Percentiles rank a stretch among this genome's conserved stretches.
These are phyloP conservation scores for Desoria tigrina DNA, from an alignment of 2,888 invertebrate species.

Conservation along the genomic window DNA sequence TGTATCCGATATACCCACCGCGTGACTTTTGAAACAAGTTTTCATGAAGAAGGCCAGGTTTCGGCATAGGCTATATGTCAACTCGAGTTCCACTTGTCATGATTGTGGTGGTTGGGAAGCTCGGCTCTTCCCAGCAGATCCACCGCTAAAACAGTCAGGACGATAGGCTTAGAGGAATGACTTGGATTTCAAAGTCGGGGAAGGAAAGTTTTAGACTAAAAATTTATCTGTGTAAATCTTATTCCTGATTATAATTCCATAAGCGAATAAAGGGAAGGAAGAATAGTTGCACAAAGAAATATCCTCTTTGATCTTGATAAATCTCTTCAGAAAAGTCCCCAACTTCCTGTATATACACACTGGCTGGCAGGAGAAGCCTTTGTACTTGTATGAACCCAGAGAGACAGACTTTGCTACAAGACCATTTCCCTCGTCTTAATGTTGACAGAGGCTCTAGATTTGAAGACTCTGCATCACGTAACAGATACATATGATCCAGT, in stretches of 20 bases:
- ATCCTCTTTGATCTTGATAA: conserved; percentile 53
- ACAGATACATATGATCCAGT: conserved; percentile 33
- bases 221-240: conserved; percentile 50
- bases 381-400: not conserved
- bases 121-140: not conserved
- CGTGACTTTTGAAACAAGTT: too few relatives aligned
- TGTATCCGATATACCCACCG: too few relatives aligned
- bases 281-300: conserved; percentile 49
- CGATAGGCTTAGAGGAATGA: conserved; percentile 19
- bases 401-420: too few relatives aligned
- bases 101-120: conserved; percentile 8
- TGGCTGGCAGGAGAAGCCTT: not conserved
- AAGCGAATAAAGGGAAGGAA: conserved; percentile 50
- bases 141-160: conserved; percentile 11
- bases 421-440: conserved; percentile 5
- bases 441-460: conserved; percentile 9
- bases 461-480: conserved; percentile 39
- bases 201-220: conserved; percentile 42
- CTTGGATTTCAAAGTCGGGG: conserved; percentile 20
- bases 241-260: conserved; percentile 53
- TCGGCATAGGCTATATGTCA: conserved; percentile 24
- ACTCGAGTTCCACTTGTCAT: conserved; percentile 35
- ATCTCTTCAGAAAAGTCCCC: conserved; percentile 47
- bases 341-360: conserved; percentile 30
- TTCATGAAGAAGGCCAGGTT: too few relatives aligned